phyloP scores from a whole-genome alignment of 1,140 invertebrate species.

The Pectinophora gossypiella region DNA sequence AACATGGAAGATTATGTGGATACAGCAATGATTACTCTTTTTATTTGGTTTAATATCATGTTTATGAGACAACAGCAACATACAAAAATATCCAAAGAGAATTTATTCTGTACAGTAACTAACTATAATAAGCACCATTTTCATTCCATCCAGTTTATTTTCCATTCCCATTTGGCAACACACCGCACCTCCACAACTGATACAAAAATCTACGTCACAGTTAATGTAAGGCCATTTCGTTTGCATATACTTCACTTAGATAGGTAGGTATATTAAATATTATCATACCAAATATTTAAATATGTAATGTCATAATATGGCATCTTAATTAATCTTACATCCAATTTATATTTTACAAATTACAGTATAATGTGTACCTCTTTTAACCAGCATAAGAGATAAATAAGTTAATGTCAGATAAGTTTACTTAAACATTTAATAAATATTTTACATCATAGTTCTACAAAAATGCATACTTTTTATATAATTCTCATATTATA shows the following conservation, averaged over 20 bases:
- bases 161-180: constrained; percentile 37
- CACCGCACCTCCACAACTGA: constrained; percentile 10
- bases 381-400: constrained; percentile 62
- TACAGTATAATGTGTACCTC: constrained; percentile 60
- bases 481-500: not conserved
- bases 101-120: constrained; percentile 73
- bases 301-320: constrained; percentile 10
- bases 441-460: not conserved
- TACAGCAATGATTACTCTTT: not conserved
- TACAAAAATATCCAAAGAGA: constrained; percentile 62
- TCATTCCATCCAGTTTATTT: constrained; percentile 45
- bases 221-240: constrained; percentile 26
- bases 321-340: constrained; percentile 4
- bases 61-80: constrained; percentile 30
- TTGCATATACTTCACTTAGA: constrained; percentile 11
- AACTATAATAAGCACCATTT: constrained; percentile 71
- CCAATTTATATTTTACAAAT: constrained; percentile 48
- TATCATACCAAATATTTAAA: constrained; percentile 2
- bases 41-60: not conserved
- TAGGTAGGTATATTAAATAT: too few species aligned
- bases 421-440: not conserved
- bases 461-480: not conserved
- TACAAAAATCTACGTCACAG: constrained; percentile 19
- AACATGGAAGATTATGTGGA: not conserved
- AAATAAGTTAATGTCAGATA: constrained; percentile 13